These are phyloP conservation scores for Nephrotoma guestfalica DNA, from an alignment of 2,888 invertebrate species.

Conservation along the genomic window DNA sequence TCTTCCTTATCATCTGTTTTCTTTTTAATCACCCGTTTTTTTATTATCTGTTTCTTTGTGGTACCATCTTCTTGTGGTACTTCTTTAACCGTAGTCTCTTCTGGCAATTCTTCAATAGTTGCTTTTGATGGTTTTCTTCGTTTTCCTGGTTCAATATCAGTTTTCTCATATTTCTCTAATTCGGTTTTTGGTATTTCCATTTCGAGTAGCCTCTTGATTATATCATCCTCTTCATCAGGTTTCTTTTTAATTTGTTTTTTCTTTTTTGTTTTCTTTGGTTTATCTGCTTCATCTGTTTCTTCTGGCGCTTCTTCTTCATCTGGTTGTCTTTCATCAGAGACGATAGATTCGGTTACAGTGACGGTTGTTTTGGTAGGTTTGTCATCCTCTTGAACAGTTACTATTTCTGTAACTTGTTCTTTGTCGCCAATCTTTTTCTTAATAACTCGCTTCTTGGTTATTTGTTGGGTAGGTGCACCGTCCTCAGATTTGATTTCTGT, in stretches of 20 bases:
- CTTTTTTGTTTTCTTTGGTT: constrained; percentile 14
- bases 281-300: constrained; percentile 16
- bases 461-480: constrained; percentile 20
- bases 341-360: constrained; percentile 19
- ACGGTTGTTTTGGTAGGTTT: constrained; percentile 22
- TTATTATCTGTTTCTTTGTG: constrained; percentile 21
- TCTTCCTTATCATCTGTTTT: constrained; percentile 26
- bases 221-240: constrained; percentile 25
- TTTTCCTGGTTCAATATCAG: constrained; percentile 25
- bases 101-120: constrained; percentile 12
- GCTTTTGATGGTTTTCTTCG: constrained; percentile 21
- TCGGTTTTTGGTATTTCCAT: constrained; percentile 20
- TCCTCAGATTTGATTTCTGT: constrained; percentile 22
- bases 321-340: constrained; percentile 25
- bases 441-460: constrained; percentile 21
- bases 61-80: constrained; percentile 16
- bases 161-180: constrained; percentile 23
- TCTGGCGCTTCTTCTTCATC: constrained; percentile 18
- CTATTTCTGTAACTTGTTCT: constrained; percentile 22
- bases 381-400: constrained; percentile 23
- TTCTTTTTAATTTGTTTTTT: constrained; percentile 18
- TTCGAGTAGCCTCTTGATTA: constrained; percentile 19
- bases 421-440: constrained; percentile 16
- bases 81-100: constrained; percentile 21
- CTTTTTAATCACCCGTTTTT: constrained; percentile 25